Percentiles rank a stretch among this genome's conserved stretches.
Evolutionary conservation across 2,797 vertebrate species (phyloP).

Genomic region (Chromobotia macracanthus): DNA sequence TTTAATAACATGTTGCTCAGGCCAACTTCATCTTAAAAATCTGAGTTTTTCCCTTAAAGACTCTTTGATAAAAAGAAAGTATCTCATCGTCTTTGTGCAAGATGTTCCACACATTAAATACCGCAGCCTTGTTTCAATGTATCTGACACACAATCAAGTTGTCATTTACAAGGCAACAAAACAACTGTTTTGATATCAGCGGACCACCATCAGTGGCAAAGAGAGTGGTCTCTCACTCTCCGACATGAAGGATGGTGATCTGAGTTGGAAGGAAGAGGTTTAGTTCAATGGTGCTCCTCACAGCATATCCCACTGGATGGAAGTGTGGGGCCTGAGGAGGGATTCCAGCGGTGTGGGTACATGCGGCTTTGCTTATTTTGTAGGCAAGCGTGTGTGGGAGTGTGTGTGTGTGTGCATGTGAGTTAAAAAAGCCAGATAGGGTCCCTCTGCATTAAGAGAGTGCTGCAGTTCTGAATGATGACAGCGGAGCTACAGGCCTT

Average conservation of each 20-base stretch:
- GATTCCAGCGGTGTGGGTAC: slow-evolving; percentile 57
- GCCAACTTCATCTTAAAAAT: slow-evolving; percentile 44
- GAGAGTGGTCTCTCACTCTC: slow-evolving; percentile 32
- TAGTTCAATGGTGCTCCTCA: slow-evolving; percentile 19
- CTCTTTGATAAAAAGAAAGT: slow-evolving; percentile 48
- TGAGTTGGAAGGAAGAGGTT: slow-evolving; percentile 35
- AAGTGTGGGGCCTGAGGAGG: slow-evolving; percentile 45
- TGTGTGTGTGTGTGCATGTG: slow-evolving; percentile 48
- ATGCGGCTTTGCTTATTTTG: slow-evolving; percentile 60
- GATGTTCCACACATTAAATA: slow-evolving; percentile 39
- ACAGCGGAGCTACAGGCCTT: slow-evolving; percentile 62
- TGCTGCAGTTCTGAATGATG: slow-evolving; percentile 49
- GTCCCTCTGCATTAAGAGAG: slow-evolving; percentile 46
- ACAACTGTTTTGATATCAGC: slow-evolving; percentile 21
- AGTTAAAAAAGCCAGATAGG: slow-evolving; percentile 55
- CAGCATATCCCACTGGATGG: slow-evolving; percentile 51
- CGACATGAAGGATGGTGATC: slow-evolving; percentile 39
- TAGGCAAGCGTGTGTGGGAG: slow-evolving; percentile 61
- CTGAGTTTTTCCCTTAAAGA: slow-evolving; percentile 38
- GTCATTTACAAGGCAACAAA: slow-evolving; percentile 49
- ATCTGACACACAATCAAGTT: not conserved
- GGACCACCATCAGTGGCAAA: slow-evolving; percentile 33
- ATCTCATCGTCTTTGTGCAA: slow-evolving; percentile 19
- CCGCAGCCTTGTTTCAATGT: not conserved
- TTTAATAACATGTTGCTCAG: slow-evolving; percentile 41